Evolutionary conservation across 2,888 invertebrate genomes (phyloP).

Genomic region (Griposia aprilina): DNA sequence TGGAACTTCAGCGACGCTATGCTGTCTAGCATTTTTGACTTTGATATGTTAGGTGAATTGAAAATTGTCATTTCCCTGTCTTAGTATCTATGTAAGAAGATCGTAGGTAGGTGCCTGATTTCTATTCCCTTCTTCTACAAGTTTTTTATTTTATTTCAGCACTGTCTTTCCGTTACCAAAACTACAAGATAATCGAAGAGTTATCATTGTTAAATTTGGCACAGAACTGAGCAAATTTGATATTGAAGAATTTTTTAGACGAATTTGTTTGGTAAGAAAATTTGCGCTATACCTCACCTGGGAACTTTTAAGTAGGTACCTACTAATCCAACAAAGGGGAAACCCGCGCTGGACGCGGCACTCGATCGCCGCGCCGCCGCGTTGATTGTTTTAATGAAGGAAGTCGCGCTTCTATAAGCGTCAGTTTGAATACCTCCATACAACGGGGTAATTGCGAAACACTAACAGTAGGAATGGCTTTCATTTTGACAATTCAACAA

Average conservation of each 20-base stretch:
- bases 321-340: neutral
- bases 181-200: constrained; percentile 32
- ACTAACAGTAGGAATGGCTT: too few species aligned
- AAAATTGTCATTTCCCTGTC: neutral
- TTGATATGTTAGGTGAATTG: neutral
- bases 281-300: neutral
- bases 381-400: neutral
- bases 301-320: neutral
- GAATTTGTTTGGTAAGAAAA: constrained; percentile 23
- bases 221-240: neutral
- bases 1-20: neutral
- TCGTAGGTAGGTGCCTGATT: neutral
- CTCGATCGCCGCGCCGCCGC: neutral
- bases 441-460: too few species aligned
- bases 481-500: too few species aligned
- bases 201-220: neutral
- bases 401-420: neutral
- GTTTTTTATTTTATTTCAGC: constrained; percentile 11
- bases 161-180: neutral
- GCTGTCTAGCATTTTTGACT: neutral
- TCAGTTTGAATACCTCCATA: neutral
- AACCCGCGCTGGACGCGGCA: neutral
- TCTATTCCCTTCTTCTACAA: neutral
- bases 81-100: neutral
- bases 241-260: constrained; percentile 9